These are phyloP conservation scores for Aphaenogaster ashmeadi DNA, from an alignment of 1,140 invertebrate species.

Conservation along the genomic window DNA sequence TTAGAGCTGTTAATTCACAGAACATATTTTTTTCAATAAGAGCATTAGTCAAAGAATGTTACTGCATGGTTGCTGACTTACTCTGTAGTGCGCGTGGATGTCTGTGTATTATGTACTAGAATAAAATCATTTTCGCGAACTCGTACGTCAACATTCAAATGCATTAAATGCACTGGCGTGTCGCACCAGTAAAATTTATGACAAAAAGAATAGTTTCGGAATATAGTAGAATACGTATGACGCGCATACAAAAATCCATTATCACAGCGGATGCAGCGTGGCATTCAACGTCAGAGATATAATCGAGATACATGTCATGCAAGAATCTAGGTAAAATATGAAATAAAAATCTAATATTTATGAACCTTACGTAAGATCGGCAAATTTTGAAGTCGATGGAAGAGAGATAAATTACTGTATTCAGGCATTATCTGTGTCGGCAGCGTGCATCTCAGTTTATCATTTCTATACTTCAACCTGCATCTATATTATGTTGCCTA, in stretches of 20 bases:
- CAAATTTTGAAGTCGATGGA: background rate
- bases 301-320: conserved; percentile 1
- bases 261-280: background rate
- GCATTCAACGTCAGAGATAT: conserved; percentile 12
- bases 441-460: background rate
- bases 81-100: background rate
- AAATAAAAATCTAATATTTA: background rate
- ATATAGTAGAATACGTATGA: background rate
- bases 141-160: background rate
- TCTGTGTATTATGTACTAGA: background rate
- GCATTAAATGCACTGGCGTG: background rate
- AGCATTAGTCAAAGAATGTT: conserved; percentile 10
- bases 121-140: background rate
- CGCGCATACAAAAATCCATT: background rate
- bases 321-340: background rate
- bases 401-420: conserved; percentile 1
- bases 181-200: background rate
- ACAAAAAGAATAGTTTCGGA: conserved; percentile 25
- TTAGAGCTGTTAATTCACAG: background rate
- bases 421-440: background rate
- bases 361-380: background rate
- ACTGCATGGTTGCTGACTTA: background rate
- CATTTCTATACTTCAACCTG: background rate
- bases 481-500: background rate
- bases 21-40: background rate